Evolutionary conservation across 2,113 vertebrate species (phyloP), one percentile per base, ranked within the genome.

Genomic region (Dipodomys spectabilis): DNA sequence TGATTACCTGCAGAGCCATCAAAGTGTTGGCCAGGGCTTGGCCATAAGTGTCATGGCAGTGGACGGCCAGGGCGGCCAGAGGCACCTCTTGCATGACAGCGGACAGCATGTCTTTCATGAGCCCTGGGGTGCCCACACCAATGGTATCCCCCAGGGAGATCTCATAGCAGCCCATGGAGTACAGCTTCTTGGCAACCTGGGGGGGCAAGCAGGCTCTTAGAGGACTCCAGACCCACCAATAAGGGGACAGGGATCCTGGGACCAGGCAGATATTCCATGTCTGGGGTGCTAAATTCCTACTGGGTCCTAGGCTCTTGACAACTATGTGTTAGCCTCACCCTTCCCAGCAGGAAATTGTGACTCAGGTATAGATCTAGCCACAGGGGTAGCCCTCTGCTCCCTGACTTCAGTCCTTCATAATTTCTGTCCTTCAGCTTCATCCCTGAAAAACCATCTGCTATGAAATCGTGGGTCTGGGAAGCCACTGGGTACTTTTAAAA

Each of bases 41-140:
- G 1, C 99, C 99, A 0, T 99, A 99, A 27, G 99, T 99, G 81
- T 99, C 99, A 0, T 99, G 99, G 97, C 99, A 99, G 96, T 99
- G 99, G 30, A 99, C 99, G 0, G 99, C 99, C 84, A 99, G 97
- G 2, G 98, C 99, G 3, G 97, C 94, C n/a, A 99, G 95, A 0
- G 99, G 99, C 79, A 99, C 98, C 96, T 99, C 99, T 9, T 96
- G 98, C 97, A 98, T 98, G 53, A 99, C 99, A 0, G 94, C 98
- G 1, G 98, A 94, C 92, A 99, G 98, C 99, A 99, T 99, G 83
- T 99, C 98, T 78, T 4, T 98, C 99, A 99, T 99, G 97, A 98
- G 97, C 0, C 99, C 99, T 0, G 99, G 99, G 28, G 99, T 99
- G 64, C 99, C 99, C 44, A 99, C 98, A 0, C 99, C 99, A 0